A percentile compares a stretch with the other conserved stretches of the same genome.
Evolutionary conservation across 2,888 invertebrate genomes (phyloP).

Genomic region (Crepidodera aurea): DNA sequence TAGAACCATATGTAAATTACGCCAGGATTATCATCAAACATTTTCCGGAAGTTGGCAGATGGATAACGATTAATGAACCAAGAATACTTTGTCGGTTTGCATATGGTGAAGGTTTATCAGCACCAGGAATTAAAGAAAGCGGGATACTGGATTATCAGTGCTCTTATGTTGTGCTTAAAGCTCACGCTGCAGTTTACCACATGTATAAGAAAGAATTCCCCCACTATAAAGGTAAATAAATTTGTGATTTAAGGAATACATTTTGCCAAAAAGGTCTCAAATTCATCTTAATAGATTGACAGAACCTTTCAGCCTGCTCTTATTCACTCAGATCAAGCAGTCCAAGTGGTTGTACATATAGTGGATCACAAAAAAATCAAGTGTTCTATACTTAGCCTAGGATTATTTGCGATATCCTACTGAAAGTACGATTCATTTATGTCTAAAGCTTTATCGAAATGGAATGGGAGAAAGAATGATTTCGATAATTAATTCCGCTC

Average conservation of each 20-base stretch:
- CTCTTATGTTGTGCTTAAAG: slow-evolving; percentile 69
- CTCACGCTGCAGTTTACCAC: slow-evolving; percentile 73
- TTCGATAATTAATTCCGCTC: too few species aligned
- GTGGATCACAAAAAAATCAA: too few species aligned
- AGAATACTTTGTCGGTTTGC: slow-evolving; percentile 54
- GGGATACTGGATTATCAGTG: slow-evolving; percentile 71
- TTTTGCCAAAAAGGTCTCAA: slow-evolving; percentile 51
- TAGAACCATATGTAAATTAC: slow-evolving; percentile 68
- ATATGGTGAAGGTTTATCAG: slow-evolving; percentile 64
- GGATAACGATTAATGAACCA: slow-evolving; percentile 76
- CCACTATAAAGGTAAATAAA: slow-evolving; percentile 50
- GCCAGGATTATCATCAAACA: slow-evolving; percentile 64
- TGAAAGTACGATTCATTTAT: too few species aligned
- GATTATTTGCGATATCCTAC: too few species aligned
- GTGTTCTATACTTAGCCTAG: too few species aligned
- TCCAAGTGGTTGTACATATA: too few species aligned
- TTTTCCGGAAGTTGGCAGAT: slow-evolving; percentile 61
- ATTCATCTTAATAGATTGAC: too few species aligned
- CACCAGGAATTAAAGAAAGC: slow-evolving; percentile 65
- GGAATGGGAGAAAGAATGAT: too few species aligned
- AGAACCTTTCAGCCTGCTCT: too few species aligned
- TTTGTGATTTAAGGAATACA: slow-evolving; percentile 71
- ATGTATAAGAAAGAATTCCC: slow-evolving; percentile 69
- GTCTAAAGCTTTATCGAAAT: too few species aligned
- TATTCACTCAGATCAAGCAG: too few species aligned